Conservation (phyloP, 2,888 invertebrate species). For the Harpagoxenus sublaevis region DNA sequence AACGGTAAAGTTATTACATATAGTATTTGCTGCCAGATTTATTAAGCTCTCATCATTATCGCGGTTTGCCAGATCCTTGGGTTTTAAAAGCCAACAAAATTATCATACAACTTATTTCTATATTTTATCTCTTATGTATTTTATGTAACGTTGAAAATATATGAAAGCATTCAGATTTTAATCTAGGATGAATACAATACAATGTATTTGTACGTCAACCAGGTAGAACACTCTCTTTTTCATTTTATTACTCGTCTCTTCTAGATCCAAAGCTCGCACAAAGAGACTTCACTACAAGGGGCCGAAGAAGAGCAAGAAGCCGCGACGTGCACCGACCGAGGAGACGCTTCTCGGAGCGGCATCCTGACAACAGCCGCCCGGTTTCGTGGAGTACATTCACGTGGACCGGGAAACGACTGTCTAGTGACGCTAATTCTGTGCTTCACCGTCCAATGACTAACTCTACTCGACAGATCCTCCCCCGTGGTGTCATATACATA, state of each 20-base stretch:
- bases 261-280: constrained; percentile 88
- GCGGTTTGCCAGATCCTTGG: not conserved
- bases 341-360: constrained; percentile 90
- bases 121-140: not conserved
- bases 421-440: constrained; percentile 78
- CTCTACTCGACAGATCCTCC: constrained; percentile 67
- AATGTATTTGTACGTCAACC: not conserved
- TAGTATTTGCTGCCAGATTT: not conserved
- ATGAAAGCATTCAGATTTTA: not conserved
- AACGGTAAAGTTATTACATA: not conserved
- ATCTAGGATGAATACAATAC: not conserved
- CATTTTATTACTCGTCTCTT: not conserved
- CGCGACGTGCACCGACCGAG: constrained; percentile 89
- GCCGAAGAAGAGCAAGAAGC: constrained; percentile 79
- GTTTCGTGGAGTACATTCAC: constrained; percentile 97
- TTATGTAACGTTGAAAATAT: not conserved
- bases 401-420: constrained; percentile 97
- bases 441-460: constrained; percentile 82
- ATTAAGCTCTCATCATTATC: not conserved
- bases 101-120: not conserved
- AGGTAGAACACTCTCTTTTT: not conserved
- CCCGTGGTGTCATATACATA: constrained; percentile 24
- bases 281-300: constrained; percentile 87
- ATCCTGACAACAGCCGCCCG: constrained; percentile 95
- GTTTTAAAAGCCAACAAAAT: not conserved